A percentile compares a stretch with the other conserved stretches of the same genome.
Evolutionary conservation across 2,888 invertebrate species (phyloP).

Genomic region (Laothoe populi): DNA sequence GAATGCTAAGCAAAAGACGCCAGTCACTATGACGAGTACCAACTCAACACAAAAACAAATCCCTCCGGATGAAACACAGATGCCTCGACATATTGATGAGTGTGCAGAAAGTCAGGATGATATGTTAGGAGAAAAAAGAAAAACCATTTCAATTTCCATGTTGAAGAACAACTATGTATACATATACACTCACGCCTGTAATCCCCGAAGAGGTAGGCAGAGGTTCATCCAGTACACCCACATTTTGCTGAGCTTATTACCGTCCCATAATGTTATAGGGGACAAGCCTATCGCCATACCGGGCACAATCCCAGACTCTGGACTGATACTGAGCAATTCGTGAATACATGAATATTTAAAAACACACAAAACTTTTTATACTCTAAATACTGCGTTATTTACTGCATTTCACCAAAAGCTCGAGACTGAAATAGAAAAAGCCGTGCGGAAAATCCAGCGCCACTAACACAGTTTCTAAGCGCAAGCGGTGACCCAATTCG

Average conservation of each 20-base stretch:
- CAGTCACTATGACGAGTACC: slow-evolving; percentile 7
- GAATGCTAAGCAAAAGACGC: not conserved
- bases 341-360: not conserved
- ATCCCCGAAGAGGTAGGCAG: not conserved
- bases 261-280: no score
- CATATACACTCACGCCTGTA: not conserved
- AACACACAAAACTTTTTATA: no score
- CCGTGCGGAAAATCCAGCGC: slow-evolving; percentile 13
- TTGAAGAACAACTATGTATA: not conserved
- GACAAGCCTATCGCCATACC: no score
- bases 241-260: no score
- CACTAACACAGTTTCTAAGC: slow-evolving; percentile 22
- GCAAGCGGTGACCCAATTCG: slow-evolving; percentile 21
- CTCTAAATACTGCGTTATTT: not conserved
- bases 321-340: not conserved
- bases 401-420: not conserved
- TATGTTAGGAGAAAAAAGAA: not conserved
- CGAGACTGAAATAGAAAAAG: slow-evolving; percentile 8
- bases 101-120: not conserved
- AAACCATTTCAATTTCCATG: not conserved
- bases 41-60: slow-evolving; percentile 11
- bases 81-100: slow-evolving; percentile 12
- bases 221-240: no score
- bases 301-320: not conserved
- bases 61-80: slow-evolving; percentile 6